Conservation (phyloP, 2,113 vertebrate species). For the Andinoacara biseriatus region DNA sequence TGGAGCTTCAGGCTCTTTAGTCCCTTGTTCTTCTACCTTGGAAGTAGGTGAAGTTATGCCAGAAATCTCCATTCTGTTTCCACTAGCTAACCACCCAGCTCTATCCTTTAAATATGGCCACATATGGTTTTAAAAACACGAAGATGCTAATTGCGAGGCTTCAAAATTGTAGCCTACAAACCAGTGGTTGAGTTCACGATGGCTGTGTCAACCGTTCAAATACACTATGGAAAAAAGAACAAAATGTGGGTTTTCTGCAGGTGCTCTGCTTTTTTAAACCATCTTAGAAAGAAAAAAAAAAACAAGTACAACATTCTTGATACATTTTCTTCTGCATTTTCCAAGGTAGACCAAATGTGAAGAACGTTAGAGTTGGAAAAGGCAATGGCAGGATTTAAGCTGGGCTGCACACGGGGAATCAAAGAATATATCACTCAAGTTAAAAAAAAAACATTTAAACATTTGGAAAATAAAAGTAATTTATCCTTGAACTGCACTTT, state of each 20-base stretch:
- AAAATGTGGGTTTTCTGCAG: neutral
- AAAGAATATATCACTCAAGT: neutral
- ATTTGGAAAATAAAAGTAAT: neutral
- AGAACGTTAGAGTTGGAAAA: neutral
- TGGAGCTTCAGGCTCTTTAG: neutral
- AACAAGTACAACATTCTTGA: neutral
- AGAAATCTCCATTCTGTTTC: neutral
- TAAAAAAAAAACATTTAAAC: neutral
- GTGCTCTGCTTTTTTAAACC: neutral
- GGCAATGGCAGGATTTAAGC: neutral
- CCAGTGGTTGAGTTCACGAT: neutral
- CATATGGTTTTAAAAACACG: neutral
- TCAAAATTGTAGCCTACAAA: slow-evolving; percentile 4
- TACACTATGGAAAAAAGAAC: neutral
- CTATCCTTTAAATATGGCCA: neutral
- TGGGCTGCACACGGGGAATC: neutral
- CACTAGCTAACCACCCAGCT: neutral
- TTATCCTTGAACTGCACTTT: neutral
- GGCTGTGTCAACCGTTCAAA: neutral
- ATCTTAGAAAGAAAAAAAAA: neutral
- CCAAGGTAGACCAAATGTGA: neutral
- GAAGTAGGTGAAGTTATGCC: neutral
- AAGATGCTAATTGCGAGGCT: neutral
- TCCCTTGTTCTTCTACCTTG: neutral
- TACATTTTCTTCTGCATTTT: neutral